Evolutionary conservation across 2,888 invertebrate genomes (phyloP).

Genomic region (Tanypteryx hageni): DNA sequence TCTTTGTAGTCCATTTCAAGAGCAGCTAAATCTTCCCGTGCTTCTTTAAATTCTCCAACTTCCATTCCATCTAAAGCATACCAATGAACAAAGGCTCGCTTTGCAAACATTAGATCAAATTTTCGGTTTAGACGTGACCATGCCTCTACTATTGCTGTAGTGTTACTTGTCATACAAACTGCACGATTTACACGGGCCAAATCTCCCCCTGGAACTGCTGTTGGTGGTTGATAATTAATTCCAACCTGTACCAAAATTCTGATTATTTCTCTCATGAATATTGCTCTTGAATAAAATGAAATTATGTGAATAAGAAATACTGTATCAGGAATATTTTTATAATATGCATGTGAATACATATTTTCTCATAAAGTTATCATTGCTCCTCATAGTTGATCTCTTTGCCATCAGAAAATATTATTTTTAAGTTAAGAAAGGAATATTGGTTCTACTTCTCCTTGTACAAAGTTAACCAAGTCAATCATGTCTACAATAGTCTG

Average conservation of each 20-base stretch:
- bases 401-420: too few relatives aligned
- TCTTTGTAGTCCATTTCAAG: constrained; percentile 83
- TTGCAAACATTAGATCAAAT: constrained; percentile 79
- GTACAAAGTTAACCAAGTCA: too few relatives aligned
- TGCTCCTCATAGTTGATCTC: too few relatives aligned
- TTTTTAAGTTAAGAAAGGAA: too few relatives aligned
- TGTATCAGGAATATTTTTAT: background rate
- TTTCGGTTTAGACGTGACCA: constrained; percentile 79
- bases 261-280: background rate
- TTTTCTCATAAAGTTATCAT: background rate
- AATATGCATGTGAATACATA: background rate
- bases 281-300: background rate
- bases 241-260: constrained; percentile 69
- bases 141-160: constrained; percentile 79
- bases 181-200: constrained; percentile 77
- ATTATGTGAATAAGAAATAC: background rate
- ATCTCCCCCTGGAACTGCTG: constrained; percentile 75
- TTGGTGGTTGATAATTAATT: constrained; percentile 75
- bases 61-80: constrained; percentile 78
- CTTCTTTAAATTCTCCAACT: constrained; percentile 81
- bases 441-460: too few relatives aligned
- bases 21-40: constrained; percentile 80
- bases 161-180: constrained; percentile 79
- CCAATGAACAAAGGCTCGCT: constrained; percentile 80
- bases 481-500: background rate